Evolutionary conservation across 2,113 vertebrate genomes (phyloP), one percentile per base, ranked within the genome.

Genomic region (Tiliqua scincoides): DNA sequence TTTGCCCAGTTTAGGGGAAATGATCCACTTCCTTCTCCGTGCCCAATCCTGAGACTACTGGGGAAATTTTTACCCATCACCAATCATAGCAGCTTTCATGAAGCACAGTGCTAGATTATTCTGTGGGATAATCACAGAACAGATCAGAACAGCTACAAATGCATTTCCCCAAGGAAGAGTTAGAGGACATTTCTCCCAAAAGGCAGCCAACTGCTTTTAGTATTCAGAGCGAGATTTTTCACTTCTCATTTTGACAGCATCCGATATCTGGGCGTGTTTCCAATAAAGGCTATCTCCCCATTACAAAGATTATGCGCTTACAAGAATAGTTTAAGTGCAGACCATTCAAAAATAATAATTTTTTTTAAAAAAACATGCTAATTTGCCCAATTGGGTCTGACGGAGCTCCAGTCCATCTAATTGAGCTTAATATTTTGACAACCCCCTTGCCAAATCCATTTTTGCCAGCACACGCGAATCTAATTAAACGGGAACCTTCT

Each of bases 361-460:
- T 5, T 48, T 5, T 48, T 5, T 48, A 21, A 21, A 9, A 70
- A 32, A 35, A 20, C 20, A n/a, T n/a, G 32, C 23, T 82, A 70
- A 82, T 68, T 82, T 32, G 63, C 68, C 79, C 79, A 68, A 82
- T 70, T 82, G 68, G 63, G 43, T 54, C 30, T 82, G 79, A 82
- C n/a, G 30, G 43, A 70, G 32, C 79, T 30, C 10, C 79, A 70
- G 63, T 54, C 79, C 79, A 20, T 73, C 81, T 83, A 83, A 83
- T 73, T 73, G 70, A 35, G 71, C 82, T 73, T 83, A 61, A 83
- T 83, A 83, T 83, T 83, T 83, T 72, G 68, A 83, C 82, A 84
- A 32, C 63, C 40, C 52, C 62, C 82, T 48, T 63, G 37, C 71
- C 82, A 84, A 75, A 84, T 84, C 63, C 32, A 35, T 84, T 84